These are phyloP conservation scores for Marcusenius ussheri DNA, from an alignment of 2,113 vertebrate species.

Conservation along the genomic window DNA sequence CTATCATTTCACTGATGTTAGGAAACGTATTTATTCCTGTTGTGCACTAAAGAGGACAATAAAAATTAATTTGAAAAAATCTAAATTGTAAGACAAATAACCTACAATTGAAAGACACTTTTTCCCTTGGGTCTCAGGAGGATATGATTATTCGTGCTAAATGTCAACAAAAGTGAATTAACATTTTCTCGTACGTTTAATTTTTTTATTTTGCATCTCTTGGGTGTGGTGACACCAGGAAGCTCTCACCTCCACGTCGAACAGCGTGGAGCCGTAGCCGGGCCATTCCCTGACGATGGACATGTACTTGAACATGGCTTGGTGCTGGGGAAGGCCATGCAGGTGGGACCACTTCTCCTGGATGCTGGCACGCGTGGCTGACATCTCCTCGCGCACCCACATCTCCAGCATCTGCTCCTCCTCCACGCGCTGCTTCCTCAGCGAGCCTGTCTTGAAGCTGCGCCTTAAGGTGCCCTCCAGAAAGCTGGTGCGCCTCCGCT, in stretches of 20 bases:
- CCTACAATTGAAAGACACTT: no score
- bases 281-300: constrained; percentile 82
- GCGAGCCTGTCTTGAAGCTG: constrained; percentile 78
- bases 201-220: background rate
- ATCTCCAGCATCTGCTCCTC: constrained; percentile 91
- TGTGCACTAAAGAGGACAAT: no score
- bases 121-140: no score
- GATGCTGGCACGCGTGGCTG: constrained; percentile 77
- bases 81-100: no score
- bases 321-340: constrained; percentile 78
- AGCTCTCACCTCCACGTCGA: constrained; percentile 78
- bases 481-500: constrained; percentile 80
- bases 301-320: constrained; percentile 90
- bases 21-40: no score
- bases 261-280: constrained; percentile 84
- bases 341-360: constrained; percentile 82
- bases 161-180: background rate
- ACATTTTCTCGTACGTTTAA: background rate
- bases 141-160: background rate
- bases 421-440: constrained; percentile 83
- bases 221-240: background rate
- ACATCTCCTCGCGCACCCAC: constrained; percentile 90
- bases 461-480: constrained; percentile 79
- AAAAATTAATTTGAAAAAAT: no score
- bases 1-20: no score